phyloP scores from a whole-genome alignment of 2,888 invertebrate species.

The Amiota communis region DNA sequence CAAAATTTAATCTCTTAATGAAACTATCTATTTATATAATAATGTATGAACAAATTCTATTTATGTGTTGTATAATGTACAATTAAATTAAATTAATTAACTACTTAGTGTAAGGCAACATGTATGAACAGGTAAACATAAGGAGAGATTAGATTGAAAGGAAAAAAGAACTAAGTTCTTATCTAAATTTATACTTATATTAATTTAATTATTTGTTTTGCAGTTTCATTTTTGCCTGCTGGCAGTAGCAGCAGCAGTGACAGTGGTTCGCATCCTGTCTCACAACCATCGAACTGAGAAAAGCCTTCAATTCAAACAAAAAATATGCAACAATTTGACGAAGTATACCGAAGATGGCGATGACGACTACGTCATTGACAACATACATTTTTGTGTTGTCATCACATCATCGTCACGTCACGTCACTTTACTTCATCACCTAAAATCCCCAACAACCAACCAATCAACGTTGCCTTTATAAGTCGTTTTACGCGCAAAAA shows the following conservation, averaged over 20 bases:
- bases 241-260: conserved; percentile 56
- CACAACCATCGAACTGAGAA: conserved; percentile 39
- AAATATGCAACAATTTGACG: background rate
- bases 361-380: background rate
- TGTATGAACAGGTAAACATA: no score
- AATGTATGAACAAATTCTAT: conserved; percentile 31
- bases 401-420: background rate
- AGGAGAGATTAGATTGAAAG: no score
- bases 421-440: no score
- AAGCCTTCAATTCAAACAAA: background rate
- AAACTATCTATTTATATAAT: conserved; percentile 11
- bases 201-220: conserved; percentile 36
- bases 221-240: conserved; percentile 67
- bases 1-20: background rate
- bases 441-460: conserved; percentile 10
- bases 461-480: conserved; percentile 41
- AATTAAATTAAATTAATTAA: conserved; percentile 30
- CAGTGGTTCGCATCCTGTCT: conserved; percentile 42
- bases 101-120: no score
- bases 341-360: background rate
- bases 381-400: background rate
- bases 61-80: conserved; percentile 30
- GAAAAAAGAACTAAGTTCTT: background rate
- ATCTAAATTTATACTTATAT: background rate
- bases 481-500: conserved; percentile 45